Conservation (phyloP, 2,888 invertebrate species). For the Hypsopygia costalis region DNA sequence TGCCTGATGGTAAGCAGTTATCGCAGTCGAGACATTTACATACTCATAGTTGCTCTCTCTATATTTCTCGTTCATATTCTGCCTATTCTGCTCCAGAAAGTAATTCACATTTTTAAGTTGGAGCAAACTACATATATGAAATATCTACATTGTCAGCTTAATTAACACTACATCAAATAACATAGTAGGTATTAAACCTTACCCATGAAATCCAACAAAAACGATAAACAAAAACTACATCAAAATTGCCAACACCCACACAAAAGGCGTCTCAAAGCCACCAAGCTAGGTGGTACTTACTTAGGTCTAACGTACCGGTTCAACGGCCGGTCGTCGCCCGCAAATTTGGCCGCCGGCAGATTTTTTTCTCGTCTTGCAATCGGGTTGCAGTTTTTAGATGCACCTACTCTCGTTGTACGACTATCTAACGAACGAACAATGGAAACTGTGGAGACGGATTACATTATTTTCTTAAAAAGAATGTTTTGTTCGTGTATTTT, state of each 20-base stretch:
- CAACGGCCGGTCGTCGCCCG: conserved; percentile 74
- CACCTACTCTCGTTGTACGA: conserved; percentile 74
- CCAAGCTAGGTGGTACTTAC: conserved; percentile 28
- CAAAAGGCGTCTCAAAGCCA: conserved; percentile 4
- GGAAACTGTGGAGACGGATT: conserved; percentile 30
- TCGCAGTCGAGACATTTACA: too few species aligned
- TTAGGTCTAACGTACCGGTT: conserved; percentile 48
- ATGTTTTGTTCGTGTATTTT: not conserved
- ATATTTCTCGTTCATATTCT: too few species aligned
- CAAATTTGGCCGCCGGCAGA: conserved; percentile 56
- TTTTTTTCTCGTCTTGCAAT: conserved; percentile 61
- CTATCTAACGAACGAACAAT: conserved; percentile 66
- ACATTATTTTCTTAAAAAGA: not conserved
- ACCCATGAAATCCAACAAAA: too few species aligned
- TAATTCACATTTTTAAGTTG: too few species aligned
- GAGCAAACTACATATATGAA: too few species aligned
- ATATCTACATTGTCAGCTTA: too few species aligned
- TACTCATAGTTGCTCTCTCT: too few species aligned
- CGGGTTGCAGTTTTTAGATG: conserved; percentile 79
- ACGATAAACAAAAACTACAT: too few species aligned
- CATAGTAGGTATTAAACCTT: too few species aligned
- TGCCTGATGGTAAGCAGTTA: too few species aligned
- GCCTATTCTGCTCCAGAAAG: too few species aligned
- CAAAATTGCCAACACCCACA: not conserved
- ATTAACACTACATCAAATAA: too few species aligned